Percentiles rank a stretch among this genome's conserved stretches.
Conservation (phyloP, 1,140 invertebrate species). For the Cecropterus lyciades region DNA sequence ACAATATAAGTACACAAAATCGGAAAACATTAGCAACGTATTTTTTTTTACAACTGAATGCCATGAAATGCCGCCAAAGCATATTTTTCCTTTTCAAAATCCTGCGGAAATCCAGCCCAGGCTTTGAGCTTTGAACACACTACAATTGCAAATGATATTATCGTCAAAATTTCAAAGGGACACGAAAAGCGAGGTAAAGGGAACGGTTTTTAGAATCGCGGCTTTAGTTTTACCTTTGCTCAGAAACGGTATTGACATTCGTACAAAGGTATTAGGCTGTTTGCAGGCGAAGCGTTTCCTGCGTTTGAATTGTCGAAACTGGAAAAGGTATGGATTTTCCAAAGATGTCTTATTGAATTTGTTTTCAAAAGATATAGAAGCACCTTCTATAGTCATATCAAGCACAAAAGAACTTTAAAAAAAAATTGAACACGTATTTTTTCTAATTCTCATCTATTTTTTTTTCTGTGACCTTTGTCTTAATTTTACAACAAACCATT, state of each 20-base stretch:
- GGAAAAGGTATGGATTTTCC: no score
- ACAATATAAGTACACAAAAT: neutral
- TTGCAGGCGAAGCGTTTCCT: neutral
- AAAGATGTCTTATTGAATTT: no score
- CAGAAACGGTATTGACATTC: constrained; percentile 13
- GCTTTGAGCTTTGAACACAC: constrained; percentile 27
- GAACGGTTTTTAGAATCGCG: constrained; percentile 24
- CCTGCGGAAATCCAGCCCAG: constrained; percentile 13
- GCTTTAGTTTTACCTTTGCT: constrained; percentile 17
- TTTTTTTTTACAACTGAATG: neutral
- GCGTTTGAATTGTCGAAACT: neutral
- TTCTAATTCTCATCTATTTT: no score
- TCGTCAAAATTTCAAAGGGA: constrained; percentile 32
- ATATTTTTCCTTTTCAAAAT: constrained; percentile 24
- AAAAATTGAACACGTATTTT: no score
- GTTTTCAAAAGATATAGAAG: no score
- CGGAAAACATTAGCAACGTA: neutral
- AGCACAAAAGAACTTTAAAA: no score
- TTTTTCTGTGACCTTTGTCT: no score
- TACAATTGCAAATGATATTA: constrained; percentile 33
- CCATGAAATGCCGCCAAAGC: constrained; percentile 11
- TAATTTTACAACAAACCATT: no score
- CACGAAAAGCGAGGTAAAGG: constrained; percentile 19
- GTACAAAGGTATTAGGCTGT: constrained; percentile 2
- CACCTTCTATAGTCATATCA: no score